These are phyloP conservation scores for Hiodon tergisus DNA, from an alignment of 2,113 vertebrate genomes.

Conservation along the genomic window DNA sequence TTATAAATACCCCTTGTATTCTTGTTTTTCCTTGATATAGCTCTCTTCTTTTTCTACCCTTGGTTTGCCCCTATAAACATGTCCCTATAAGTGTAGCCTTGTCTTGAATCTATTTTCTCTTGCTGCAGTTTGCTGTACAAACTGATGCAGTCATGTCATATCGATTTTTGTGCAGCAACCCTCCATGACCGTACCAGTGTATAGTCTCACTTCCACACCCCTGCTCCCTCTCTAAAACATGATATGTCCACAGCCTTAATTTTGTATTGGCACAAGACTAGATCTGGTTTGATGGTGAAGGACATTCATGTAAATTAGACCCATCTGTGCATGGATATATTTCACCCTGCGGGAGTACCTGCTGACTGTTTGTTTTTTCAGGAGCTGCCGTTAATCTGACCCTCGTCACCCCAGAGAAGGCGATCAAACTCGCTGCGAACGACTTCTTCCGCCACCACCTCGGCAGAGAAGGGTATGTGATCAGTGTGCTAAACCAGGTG, in stretches of 20 bases:
- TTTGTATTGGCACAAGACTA: not conserved
- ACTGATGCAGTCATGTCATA: not conserved
- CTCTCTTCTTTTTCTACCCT: too few species aligned
- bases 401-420: conserved; percentile 72
- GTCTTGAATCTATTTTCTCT: too few species aligned
- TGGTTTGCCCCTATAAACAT: too few species aligned
- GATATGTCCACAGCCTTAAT: not conserved
- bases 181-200: not conserved
- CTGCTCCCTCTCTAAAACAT: not conserved
- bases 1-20: too few species aligned
- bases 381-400: conserved; percentile 72
- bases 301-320: not conserved
- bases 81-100: too few species aligned
- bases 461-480: conserved; percentile 61
- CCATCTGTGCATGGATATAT: not conserved
- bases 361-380: conserved; percentile 35
- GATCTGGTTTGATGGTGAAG: not conserved
- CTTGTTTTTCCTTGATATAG: too few species aligned
- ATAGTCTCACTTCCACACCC: not conserved
- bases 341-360: not conserved
- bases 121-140: too few species aligned
- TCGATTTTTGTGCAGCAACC: not conserved
- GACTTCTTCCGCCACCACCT: conserved; percentile 68
- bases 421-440: conserved; percentile 71
- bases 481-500: not conserved